Base-by-base conservation (phyloP, 1,140 invertebrate genomes). In the Hylaeus anthracinus region DNA sequence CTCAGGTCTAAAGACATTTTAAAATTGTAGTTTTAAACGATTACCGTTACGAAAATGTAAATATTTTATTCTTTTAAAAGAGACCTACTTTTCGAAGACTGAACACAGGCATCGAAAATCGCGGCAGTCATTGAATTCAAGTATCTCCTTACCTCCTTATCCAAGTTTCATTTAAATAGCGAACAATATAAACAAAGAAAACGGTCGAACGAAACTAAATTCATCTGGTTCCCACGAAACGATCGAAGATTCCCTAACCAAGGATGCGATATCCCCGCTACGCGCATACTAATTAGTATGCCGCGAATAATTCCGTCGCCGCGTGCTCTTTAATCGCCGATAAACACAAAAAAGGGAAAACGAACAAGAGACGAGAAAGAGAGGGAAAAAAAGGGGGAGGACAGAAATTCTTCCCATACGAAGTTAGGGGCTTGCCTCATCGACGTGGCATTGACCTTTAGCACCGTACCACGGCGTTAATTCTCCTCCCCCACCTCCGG, bases 401-500 rank as follows among this genome's bases (percentile, higher is more conserved):
- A 61, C 56, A 66, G 56, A 64, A 74, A 81, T 85, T 85, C 77
- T 85, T 85, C 84, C 73, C 79, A 77, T 79, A 82, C 51, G 64
- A 85, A 73, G 64, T 86, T 86, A 48, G 83, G 84, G 84, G 83
- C 79, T 85, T 85, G 84, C 79, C 83, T 71, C 48, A 43, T 55
- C 67, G 65, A 37, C 65, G 75, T 61, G 84, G 79, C 86, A 86
- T 86, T 86, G 86, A 87, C 86, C 86, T 86, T 86, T 87, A 72
- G 60, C 86, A 80, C 64, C 53, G 60, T 67, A 63, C 67, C 74
- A 26, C 66, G 45, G 41, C 75, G 85, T 82, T 85, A 74, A 51
- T 86, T 60, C 60, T 51, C 69, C 69, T 61, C 58, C 60, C 58
- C 37, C 81, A 5, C 53, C 45, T 56, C 72, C 60, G 26, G 26